Evolutionary conservation across 2,797 vertebrate species (phyloP).

Genomic region (Trichosurus vulpecula): DNA sequence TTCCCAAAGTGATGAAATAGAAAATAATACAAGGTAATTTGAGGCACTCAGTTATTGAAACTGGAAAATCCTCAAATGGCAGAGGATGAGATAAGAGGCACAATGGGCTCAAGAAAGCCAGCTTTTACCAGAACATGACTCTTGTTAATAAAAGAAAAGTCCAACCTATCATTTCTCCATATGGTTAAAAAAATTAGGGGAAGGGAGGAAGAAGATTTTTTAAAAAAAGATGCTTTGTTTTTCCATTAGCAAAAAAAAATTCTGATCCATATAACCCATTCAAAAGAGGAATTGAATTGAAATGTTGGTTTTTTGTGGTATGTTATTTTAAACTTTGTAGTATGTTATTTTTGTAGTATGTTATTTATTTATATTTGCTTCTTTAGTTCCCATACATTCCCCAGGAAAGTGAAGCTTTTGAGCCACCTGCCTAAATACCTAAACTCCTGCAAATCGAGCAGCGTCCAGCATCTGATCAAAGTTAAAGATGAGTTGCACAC

Average conservation of each 20-base stretch:
- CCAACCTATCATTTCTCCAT: background rate
- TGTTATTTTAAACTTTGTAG: constrained; percentile 73
- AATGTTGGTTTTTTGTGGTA: constrained; percentile 68
- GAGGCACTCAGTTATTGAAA: constrained; percentile 62
- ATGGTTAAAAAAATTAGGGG: constrained; percentile 36
- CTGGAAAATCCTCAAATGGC: constrained; percentile 68
- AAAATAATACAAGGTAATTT: constrained; percentile 58
- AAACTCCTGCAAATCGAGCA: constrained; percentile 66
- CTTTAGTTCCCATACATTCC: constrained; percentile 67
- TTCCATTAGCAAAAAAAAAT: constrained; percentile 47
- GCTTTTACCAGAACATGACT: background rate
- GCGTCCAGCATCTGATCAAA: constrained; percentile 70
- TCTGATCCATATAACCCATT: constrained; percentile 62
- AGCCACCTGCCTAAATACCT: constrained; percentile 69
- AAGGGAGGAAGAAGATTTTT: constrained; percentile 13
- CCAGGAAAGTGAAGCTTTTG: constrained; percentile 72
- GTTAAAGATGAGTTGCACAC: constrained; percentile 61
- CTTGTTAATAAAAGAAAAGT: background rate
- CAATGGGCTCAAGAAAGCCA: constrained; percentile 50
- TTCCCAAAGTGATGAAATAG: constrained; percentile 53
- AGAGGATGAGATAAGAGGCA: constrained; percentile 60
- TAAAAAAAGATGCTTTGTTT: constrained; percentile 55
- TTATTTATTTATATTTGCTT: constrained; percentile 71
- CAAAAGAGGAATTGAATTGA: constrained; percentile 56
- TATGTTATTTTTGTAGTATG: constrained; percentile 64